These are phyloP conservation scores for Auanema freiburgensis DNA, from an alignment of 2,888 invertebrate genomes.

Conservation along the genomic window DNA sequence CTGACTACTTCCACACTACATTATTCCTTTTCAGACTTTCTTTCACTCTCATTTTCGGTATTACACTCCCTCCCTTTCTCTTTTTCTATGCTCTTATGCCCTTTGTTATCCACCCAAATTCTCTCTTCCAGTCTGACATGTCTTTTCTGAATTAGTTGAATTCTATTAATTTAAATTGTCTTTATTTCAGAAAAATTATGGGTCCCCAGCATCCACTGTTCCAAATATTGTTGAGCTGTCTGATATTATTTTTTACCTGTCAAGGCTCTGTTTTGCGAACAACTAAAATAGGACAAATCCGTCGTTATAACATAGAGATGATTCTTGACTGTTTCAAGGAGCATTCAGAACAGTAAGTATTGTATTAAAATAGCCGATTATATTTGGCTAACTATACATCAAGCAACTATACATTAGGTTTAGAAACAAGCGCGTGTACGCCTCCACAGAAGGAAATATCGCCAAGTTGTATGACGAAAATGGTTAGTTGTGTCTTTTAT, in stretches of 20 bases:
- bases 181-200: too few relatives aligned
- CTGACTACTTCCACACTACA: neutral
- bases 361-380: neutral
- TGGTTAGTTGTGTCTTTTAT: slow-evolving; percentile 11
- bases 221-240: too few relatives aligned
- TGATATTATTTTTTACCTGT: slow-evolving; percentile 6
- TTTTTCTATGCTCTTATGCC: slow-evolving; percentile 3
- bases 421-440: slow-evolving; percentile 22
- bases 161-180: too few relatives aligned
- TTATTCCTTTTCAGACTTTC: neutral
- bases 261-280: slow-evolving; percentile 12
- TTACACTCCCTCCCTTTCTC: neutral
- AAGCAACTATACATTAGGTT: slow-evolving; percentile 14
- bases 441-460: slow-evolving; percentile 21
- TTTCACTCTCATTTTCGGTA: neutral
- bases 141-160: neutral
- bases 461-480: slow-evolving; percentile 21
- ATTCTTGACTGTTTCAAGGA: slow-evolving; percentile 17
- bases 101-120: slow-evolving; percentile 2
- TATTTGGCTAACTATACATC: neutral
- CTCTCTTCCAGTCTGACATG: neutral
- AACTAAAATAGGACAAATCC: slow-evolving; percentile 18
- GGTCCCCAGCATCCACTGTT: too few relatives aligned
- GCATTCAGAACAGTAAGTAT: slow-evolving; percentile 20
- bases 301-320: slow-evolving; percentile 11